Conservation (phyloP, 2,888 invertebrate genomes). For the Adela reaumurella region DNA sequence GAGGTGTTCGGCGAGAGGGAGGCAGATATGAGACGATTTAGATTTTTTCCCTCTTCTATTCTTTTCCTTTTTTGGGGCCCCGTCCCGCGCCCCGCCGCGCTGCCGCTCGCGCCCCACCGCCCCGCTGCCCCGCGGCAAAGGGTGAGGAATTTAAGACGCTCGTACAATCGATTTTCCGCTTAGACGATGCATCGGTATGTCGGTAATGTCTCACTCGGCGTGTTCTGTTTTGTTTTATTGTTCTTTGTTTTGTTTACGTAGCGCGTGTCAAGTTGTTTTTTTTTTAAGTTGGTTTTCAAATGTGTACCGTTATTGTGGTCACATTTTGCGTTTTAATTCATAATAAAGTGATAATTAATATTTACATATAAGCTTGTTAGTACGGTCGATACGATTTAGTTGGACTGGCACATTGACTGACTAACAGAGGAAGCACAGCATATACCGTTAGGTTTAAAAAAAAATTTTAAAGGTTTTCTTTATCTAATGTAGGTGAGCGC, state of each 20-base stretch:
- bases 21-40: slow-evolving; percentile 57
- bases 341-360: no score
- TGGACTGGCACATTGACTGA: no score
- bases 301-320: no score
- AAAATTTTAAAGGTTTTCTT: no score
- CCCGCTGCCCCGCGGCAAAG: slow-evolving; percentile 46
- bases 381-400: no score
- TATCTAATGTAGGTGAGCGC: no score
- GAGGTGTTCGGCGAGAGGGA: slow-evolving; percentile 44
- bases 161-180: slow-evolving; percentile 52
- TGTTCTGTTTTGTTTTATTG: neutral
- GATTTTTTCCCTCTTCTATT: slow-evolving; percentile 58
- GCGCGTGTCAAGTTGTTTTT: no score
- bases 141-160: slow-evolving; percentile 57
- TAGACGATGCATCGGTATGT: slow-evolving; percentile 51
- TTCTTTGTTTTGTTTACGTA: neutral
- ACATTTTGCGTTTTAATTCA: no score
- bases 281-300: no score
- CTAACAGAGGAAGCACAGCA: no score
- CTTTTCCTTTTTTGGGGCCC: slow-evolving; percentile 52
- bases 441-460: no score
- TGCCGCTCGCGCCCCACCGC: neutral
- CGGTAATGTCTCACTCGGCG: slow-evolving; percentile 51
- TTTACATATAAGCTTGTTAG: no score
- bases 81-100: neutral